phyloP scores from a whole-genome alignment of 2,888 invertebrate species.

The Heliconius ethilla region DNA sequence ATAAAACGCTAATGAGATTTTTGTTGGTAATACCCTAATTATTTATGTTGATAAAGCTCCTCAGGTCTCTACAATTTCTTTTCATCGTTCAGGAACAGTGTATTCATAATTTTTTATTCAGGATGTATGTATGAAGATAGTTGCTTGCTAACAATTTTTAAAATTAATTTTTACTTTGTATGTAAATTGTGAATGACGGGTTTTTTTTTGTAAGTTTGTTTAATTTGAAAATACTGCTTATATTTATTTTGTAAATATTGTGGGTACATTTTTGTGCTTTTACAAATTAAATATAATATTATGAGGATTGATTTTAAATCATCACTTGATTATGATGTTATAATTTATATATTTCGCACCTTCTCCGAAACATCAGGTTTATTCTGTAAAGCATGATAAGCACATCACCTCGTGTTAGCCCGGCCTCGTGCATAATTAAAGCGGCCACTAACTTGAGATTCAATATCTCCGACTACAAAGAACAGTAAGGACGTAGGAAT shows the following conservation, averaged over 20 bases:
- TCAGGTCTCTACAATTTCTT: conserved; percentile 32
- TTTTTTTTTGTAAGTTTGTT: not conserved
- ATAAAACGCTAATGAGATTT: conserved; percentile 40
- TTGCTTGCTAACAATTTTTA: conserved; percentile 7
- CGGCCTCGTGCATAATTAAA: too few species aligned
- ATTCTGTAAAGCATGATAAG: too few species aligned
- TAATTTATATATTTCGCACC: too few species aligned
- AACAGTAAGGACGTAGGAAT: too few species aligned
- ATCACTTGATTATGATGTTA: too few species aligned
- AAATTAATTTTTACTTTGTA: conserved; percentile 21
- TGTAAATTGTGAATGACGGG: not conserved
- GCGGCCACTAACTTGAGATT: too few species aligned
- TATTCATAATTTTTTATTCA: conserved; percentile 19
- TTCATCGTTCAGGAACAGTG: conserved; percentile 22
- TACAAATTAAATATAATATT: too few species aligned
- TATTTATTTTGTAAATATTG: not conserved
- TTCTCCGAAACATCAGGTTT: too few species aligned
- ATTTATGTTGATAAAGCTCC: conserved; percentile 38
- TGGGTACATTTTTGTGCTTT: too few species aligned
- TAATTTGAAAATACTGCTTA: not conserved
- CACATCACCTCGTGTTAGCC: too few species aligned
- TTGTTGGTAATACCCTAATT: conserved; percentile 39
- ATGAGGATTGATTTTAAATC: too few species aligned
- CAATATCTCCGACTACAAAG: too few species aligned
- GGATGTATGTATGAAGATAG: not conserved